phyloP scores from a whole-genome alignment of 2,888 invertebrate genomes.

The Melinopterus prodromus region DNA sequence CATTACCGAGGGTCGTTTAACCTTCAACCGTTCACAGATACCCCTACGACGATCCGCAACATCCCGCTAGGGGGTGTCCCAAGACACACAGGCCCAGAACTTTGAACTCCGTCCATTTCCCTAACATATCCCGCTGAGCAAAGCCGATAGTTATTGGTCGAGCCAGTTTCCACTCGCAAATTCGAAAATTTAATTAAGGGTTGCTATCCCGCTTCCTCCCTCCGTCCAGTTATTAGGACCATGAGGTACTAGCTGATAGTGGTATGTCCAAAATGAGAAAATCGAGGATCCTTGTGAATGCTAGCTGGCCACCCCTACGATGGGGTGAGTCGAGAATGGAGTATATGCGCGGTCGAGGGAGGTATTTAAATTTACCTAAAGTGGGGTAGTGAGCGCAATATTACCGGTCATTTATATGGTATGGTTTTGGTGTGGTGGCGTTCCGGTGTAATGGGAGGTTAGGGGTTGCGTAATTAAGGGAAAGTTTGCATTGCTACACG shows the following conservation, averaged over 20 bases:
- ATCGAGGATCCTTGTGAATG: too few relatives aligned
- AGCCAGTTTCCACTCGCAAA: background rate
- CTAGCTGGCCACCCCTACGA: background rate
- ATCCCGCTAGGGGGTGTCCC: background rate
- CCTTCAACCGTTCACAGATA: background rate
- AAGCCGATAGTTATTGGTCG: background rate
- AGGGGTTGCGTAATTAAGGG: background rate
- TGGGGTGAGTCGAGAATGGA: background rate
- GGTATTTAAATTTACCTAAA: background rate
- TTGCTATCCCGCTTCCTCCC: background rate
- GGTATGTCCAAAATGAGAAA: background rate
- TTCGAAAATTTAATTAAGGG: background rate
- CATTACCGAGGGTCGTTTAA: background rate
- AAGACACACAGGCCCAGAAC: background rate
- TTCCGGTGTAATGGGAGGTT: background rate
- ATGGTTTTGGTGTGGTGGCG: background rate
- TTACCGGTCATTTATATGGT: background rate
- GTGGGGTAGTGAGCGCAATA: background rate
- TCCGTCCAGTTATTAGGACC: background rate
- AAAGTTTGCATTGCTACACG: background rate
- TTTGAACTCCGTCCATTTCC: background rate
- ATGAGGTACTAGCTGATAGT: background rate
- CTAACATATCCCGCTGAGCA: background rate
- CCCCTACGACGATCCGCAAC: background rate
- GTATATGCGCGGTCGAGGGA: background rate